Conservation (phyloP, 1,140 invertebrate genomes). For the Drosophila trapezifrons region DNA sequence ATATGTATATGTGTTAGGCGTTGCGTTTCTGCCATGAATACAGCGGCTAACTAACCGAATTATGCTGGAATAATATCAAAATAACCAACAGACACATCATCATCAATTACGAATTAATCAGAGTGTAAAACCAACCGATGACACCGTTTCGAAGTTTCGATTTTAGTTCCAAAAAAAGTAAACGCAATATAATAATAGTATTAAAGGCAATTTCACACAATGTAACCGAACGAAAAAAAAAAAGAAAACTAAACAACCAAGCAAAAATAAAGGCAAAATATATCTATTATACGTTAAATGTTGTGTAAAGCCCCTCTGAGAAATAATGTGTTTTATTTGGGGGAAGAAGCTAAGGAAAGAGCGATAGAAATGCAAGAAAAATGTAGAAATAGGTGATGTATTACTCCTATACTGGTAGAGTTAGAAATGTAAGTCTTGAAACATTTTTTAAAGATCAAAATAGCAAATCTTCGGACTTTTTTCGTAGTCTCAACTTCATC, state of each 20-base stretch:
- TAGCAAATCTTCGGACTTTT: too few species aligned
- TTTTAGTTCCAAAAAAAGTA: constrained; percentile 16
- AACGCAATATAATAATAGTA: constrained; percentile 3
- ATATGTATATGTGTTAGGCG: constrained; percentile 82
- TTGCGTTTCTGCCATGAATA: constrained; percentile 81
- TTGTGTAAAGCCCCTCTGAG: constrained; percentile 76
- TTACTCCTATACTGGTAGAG: too few species aligned
- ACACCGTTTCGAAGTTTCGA: constrained; percentile 43
- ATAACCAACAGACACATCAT: constrained; percentile 67
- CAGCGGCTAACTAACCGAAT: constrained; percentile 50
- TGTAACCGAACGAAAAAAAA: constrained; percentile 15
- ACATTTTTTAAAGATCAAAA: too few species aligned
- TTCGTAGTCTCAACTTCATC: too few species aligned
- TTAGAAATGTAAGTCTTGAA: too few species aligned
- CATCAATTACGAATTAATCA: constrained; percentile 69
- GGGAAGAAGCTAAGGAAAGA: background rate
- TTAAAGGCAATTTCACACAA: constrained; percentile 19
- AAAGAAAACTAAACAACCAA: constrained; percentile 48
- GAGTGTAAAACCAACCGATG: constrained; percentile 48
- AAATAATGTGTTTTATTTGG: constrained; percentile 13
- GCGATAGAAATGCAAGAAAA: background rate
- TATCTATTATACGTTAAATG: constrained; percentile 74
- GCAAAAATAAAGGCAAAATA: constrained; percentile 47
- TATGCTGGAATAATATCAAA: constrained; percentile 50
- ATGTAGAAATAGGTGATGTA: background rate